Base-by-base conservation (phyloP, 2,113 vertebrate species). In the Indicator indicator region DNA sequence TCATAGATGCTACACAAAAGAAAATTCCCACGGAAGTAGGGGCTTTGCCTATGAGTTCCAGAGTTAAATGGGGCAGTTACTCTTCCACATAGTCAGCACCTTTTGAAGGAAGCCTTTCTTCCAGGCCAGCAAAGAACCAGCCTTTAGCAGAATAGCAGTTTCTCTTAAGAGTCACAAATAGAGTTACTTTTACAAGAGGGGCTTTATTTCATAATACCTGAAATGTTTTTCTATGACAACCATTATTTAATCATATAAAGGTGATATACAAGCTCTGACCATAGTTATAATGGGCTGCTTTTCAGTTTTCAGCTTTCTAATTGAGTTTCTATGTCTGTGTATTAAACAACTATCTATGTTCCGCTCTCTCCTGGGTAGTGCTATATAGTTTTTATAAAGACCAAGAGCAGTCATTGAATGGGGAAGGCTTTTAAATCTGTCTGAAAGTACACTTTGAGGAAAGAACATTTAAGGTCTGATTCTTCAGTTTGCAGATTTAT, bases 381-480 rank as follows among this genome's bases (percentile, higher is more conserved):
- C 85, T 71, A 24, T 44, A 17, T 67, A 52, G 60, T 89, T 83
- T 96, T 67, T 83, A 68, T 81, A 69, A 46, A 84, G 83, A 95
- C 16, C 5, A 67, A 83, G 71, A 83, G 36, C 4, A 80, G 50
- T 48, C 62, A 60, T 16, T 77, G 80, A 81, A 32, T 0, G 1
- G 89, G 86, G 72, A 78, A 72, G 81, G 65, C 1, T 80, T 78
- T 92, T 17, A 90, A 82, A 88, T 75, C 88, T 95, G 48, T 81
- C 95, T 75, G 63, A 86, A 97, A 96, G 93, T 74, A 68, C 93
- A 94, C 87, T 96, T 97, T 62, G 89, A 93, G 92, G 78, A 96
- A 91, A 95, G 85, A 93, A 95, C 85, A 95, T 58, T 79, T 92
- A 95, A 94, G 90, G 83, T 58, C 89, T 86, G 83, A 23, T 60